Evolutionary conservation across 2,888 invertebrate genomes (phyloP), one percentile per base, ranked within the genome.

Genomic region (Drosophila mimica): DNA sequence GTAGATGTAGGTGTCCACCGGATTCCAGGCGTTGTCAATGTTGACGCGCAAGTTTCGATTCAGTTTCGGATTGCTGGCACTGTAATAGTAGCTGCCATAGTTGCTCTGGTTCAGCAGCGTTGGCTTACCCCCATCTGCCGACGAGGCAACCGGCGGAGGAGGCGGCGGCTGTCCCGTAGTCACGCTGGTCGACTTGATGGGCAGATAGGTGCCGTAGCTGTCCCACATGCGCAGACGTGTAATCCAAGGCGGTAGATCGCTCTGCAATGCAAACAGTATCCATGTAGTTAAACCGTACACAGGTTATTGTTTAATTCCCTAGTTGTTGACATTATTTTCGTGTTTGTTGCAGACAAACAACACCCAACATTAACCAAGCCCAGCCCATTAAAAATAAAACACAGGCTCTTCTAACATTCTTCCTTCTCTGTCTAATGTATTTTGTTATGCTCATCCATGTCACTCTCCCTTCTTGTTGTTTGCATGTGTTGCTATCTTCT

Each of bases 161-260:
- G 91, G 92, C 11, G 92, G 92, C 43, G 92, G 92, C 56, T 91
- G 88, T 31, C 92, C 81, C 48, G 92, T 92, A 56, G 93, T 93
- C 49, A 92, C 91, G 70, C 92, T 92, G 67, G 92, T 92, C 74
- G 90, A 90, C 74, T 93, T 93, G 61, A 92, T 91, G 60, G 93
- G 92, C 73, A 93, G 93, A 74, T 93, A 94, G 46, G 93, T 94
- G 60, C 94, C 94, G 77, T 95, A 95, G 61, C 96, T 96, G 92
- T 96, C 96, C 96, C 96, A 96, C 87, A 97, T 95, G 75, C 96
- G 94, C 74, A 97, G 93, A 83, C 96, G 94, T 36, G 96, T 96
- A 40, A 96, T 95, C 93, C 96, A 97, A 34, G 94, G 94, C 52
- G 93, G 93, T 66, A 93, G 84, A 83, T 93, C 93, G 75, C 92